Evolutionary conservation across 2,888 invertebrate species (phyloP).

Genomic region (Eupithecia inturbata): DNA sequence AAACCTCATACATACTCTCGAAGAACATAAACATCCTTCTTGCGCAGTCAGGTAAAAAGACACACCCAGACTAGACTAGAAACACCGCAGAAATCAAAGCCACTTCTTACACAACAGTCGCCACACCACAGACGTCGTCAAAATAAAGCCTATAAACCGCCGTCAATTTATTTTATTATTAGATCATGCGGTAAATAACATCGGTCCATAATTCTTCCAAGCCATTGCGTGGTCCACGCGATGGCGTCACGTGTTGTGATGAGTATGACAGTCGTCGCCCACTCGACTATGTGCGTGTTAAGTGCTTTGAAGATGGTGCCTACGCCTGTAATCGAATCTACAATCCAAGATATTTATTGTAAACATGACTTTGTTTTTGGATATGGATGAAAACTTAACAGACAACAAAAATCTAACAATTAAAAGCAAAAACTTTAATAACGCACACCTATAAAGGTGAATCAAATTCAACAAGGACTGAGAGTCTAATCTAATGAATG

Average conservation of each 20-base stretch:
- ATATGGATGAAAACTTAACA: background rate
- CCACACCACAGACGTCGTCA: too few relatives aligned
- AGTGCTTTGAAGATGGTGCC: conserved; percentile 20
- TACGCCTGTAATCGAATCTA: background rate
- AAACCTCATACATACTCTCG: too few relatives aligned
- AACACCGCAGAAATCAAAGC: too few relatives aligned
- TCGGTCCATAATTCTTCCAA: conserved; percentile 13
- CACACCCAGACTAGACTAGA: too few relatives aligned
- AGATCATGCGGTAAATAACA: conserved; percentile 13
- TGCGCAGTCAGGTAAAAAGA: too few relatives aligned
- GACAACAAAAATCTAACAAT: background rate
- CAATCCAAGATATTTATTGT: background rate
- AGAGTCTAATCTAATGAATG: background rate
- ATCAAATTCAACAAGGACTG: background rate
- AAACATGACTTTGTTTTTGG: too few relatives aligned
- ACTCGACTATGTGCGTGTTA: conserved; percentile 30
- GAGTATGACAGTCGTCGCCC: conserved; percentile 31
- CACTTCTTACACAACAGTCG: too few relatives aligned
- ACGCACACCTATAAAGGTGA: too few relatives aligned
- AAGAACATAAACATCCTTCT: too few relatives aligned
- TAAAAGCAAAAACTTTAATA: background rate
- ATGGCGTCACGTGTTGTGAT: conserved; percentile 34
- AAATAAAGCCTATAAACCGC: too few relatives aligned
- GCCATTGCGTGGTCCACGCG: conserved; percentile 28
- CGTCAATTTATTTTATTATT: background rate